A percentile compares a stretch with the other conserved stretches of the same genome.
Conservation (phyloP, 2,888 invertebrate species). For the Petrolisthes manimaculis region DNA sequence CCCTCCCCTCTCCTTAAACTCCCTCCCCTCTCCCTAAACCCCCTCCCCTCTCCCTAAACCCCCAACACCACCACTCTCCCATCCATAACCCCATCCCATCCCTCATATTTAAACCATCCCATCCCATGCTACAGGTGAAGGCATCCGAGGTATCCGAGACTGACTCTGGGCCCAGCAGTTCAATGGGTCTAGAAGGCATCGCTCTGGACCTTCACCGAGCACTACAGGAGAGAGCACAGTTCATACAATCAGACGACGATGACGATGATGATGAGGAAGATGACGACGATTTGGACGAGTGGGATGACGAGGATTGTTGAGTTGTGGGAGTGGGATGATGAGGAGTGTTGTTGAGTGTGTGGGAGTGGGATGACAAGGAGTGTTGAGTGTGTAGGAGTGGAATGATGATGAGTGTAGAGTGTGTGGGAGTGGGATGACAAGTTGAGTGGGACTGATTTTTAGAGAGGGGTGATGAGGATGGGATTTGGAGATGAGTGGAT, state of each 20-base stretch:
- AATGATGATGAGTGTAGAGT: too few relatives aligned
- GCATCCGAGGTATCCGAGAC: conserved; percentile 66
- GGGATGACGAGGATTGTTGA: conserved; percentile 78
- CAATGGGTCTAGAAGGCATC: conserved; percentile 32
- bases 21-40: background rate
- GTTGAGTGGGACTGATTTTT: too few relatives aligned
- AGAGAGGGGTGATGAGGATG: too few relatives aligned
- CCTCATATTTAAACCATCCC: too few relatives aligned
- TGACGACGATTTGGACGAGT: conserved; percentile 77
- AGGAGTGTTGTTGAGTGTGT: too few relatives aligned
- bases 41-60: too few relatives aligned
- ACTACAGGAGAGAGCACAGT: conserved; percentile 84
- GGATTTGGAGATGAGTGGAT: too few relatives aligned
- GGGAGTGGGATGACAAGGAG: too few relatives aligned
- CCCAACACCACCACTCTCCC: background rate
- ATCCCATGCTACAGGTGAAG: conserved; percentile 40
- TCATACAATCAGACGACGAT: conserved; percentile 78
- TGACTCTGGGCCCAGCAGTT: conserved; percentile 71
- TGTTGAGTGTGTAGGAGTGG: too few relatives aligned
- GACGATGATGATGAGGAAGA: conserved; percentile 76
- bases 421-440: too few relatives aligned
- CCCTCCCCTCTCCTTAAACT: background rate
- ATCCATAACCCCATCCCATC: too few relatives aligned
- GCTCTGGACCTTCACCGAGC: conserved; percentile 74
- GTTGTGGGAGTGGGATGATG: background rate